A percentile compares a stretch with the other conserved stretches of the same genome.
Evolutionary conservation across 2,797 vertebrate genomes (phyloP).

Genomic region (Acrocephalus scirpaceus): DNA sequence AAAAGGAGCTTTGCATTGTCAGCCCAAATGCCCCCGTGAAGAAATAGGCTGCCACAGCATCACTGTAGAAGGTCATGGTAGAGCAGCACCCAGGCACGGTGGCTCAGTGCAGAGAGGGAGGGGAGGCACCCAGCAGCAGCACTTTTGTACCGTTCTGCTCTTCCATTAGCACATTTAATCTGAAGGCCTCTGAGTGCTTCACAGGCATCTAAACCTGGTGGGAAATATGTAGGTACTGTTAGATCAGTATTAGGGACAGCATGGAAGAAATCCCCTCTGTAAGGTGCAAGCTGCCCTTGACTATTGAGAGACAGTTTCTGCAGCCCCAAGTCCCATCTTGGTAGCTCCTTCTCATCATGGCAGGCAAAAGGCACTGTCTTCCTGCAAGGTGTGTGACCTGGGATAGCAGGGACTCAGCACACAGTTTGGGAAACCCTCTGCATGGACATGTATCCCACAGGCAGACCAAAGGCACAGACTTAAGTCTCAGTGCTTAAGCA

Average conservation of each 20-base stretch:
- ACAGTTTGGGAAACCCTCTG: not conserved
- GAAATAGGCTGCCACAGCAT: constrained; percentile 63
- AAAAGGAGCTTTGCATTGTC: constrained; percentile 75
- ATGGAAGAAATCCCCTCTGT: fast-evolving
- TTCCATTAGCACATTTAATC: not conserved
- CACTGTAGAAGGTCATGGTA: constrained; percentile 64
- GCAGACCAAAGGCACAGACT: not conserved
- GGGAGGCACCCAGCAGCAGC: fast-evolving
- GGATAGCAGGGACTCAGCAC: not conserved
- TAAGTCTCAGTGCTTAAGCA: not conserved
- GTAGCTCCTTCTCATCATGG: fast-evolving
- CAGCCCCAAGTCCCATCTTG: fast-evolving
- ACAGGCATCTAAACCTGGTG: not conserved
- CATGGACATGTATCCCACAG: fast-evolving
- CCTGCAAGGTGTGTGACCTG: not conserved
- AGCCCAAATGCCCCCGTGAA: constrained; percentile 72
- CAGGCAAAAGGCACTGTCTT: not conserved
- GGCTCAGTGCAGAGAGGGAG: not conserved
- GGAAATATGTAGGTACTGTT: not conserved
- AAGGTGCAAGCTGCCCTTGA: not conserved
- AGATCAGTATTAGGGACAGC: too few relatives aligned
- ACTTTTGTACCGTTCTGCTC: not conserved
- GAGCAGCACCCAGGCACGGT: not conserved
- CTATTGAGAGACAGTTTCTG: not conserved
- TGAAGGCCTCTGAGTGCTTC: not conserved